A percentile compares a stretch with the other conserved stretches of the same genome.
These are phyloP conservation scores for Papilio machaon DNA, from an alignment of 1,140 invertebrate species.

Conservation along the genomic window DNA sequence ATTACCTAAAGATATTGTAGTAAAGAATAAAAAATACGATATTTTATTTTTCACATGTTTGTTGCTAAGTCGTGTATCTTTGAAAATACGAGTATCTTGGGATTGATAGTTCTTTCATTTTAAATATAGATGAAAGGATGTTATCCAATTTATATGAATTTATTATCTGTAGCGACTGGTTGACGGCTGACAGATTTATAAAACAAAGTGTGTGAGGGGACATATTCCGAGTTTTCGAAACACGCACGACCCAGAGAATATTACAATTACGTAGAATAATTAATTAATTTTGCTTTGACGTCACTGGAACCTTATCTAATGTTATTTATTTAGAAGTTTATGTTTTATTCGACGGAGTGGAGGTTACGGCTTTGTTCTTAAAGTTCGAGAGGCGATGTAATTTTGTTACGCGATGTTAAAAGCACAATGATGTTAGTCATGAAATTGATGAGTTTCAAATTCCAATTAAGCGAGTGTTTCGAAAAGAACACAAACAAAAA, in stretches of 20 bases:
- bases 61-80: no score
- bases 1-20: no score
- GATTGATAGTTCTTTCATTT: no score
- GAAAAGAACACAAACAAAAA: no score
- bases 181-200: slow-evolving; percentile 13
- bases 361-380: slow-evolving; percentile 10
- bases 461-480: no score
- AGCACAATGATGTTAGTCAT: neutral
- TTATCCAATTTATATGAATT: neutral
- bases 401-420: neutral
- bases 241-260: neutral
- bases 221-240: neutral
- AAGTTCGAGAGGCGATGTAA: neutral
- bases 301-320: slow-evolving; percentile 9
- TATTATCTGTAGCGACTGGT: neutral
- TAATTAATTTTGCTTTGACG: slow-evolving; percentile 31
- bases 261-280: neutral
- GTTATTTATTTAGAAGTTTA: slow-evolving; percentile 33
- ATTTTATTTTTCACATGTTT: no score
- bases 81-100: no score
- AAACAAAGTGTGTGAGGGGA: neutral
- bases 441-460: neutral
- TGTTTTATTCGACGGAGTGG: neutral
- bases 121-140: neutral
- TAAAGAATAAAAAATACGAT: no score